A percentile compares a stretch with the other conserved stretches of the same genome.
These are phyloP conservation scores for Eristalis intricaria DNA, from an alignment of 2,888 invertebrate genomes.

Conservation along the genomic window DNA sequence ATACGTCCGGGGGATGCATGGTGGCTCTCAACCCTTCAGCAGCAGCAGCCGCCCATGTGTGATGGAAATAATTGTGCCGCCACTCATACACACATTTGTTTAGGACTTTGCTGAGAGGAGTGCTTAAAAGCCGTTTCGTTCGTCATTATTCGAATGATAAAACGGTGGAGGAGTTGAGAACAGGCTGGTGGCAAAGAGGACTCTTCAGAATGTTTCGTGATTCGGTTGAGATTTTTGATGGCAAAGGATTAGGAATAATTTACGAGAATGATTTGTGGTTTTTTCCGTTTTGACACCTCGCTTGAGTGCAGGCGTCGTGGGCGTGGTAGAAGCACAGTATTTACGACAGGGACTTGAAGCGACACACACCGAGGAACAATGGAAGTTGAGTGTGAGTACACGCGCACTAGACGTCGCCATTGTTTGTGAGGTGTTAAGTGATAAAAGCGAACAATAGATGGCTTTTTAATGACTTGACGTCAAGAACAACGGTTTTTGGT, in stretches of 20 bases:
- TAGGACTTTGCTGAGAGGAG: not conserved
- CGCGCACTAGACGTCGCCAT: slow-evolving; percentile 29
- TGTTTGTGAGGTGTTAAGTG: slow-evolving; percentile 34
- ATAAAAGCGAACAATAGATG: slow-evolving; percentile 44
- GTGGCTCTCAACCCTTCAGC: not conserved
- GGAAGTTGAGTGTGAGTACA: not conserved
- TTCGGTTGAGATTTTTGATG: not conserved
- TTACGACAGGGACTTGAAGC: not conserved
- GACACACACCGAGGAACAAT: not conserved
- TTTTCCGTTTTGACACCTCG: slow-evolving; percentile 66
- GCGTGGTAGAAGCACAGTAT: not conserved
- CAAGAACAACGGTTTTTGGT: not conserved
- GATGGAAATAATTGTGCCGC: slow-evolving; percentile 57
- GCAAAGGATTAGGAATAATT: slow-evolving; percentile 54
- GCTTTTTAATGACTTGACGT: slow-evolving; percentile 27
- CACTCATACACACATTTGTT: slow-evolving; percentile 10
- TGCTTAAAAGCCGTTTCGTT: slow-evolving; percentile 7
- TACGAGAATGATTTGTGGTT: slow-evolving; percentile 47
- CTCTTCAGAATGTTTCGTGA: slow-evolving; percentile 21
- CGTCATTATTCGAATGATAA: slow-evolving; percentile 46
- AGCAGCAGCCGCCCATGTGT: slow-evolving; percentile 12
- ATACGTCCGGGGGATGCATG: not conserved
- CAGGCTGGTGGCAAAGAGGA: not conserved
- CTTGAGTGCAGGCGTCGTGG: not conserved
- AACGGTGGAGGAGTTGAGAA: not conserved